Base-by-base conservation (phyloP, 2,113 vertebrate species). In the Thryonomys swinderianus region DNA sequence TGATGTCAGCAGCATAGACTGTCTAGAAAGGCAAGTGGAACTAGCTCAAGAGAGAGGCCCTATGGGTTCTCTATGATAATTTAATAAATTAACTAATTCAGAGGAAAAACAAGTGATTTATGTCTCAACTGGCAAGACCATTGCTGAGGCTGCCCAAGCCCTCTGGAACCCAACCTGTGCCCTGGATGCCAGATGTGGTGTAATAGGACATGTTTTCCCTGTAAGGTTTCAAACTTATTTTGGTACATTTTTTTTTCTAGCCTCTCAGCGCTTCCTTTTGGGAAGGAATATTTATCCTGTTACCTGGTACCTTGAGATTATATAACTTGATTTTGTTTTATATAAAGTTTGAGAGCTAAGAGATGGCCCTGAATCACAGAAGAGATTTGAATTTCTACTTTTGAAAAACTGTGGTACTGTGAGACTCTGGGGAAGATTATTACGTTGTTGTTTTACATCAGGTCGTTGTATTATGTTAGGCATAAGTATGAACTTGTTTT, bases 81-180 rank as follows among this genome's bases (percentile, higher is more conserved):
- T 93, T 82, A 81, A 93, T 48, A 88, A 93, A 62, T 23, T 76
- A 95, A 62, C 20, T 76, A 74, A 25, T 79, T 67, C 66, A 87
- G 30, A 55, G 53, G 73, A 88, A 93, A 14, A 11, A 45, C 27
- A 62, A 45, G 14, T 73, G 7, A 76, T 48, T 76, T 74, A 45
- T 45, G 40, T 16, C 12, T 74, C 10, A 73, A 42, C 37, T 42
- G 69, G 40, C 23, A 45, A 74, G 23, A 74, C 71, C 40, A 14
- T 3, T 42, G 69, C 9, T 40, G n/a, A 40, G 37, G n/a, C 67
- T 23, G 37, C 8, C 14, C 21, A 73, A 25, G 37, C 21, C 23
- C 40, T 74, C 71, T 74, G 40, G 40, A 74, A 45, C 23, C 21
- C 71, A 74, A 7, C 25, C 40, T 74, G 71, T 45, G 40, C 40